These are phyloP conservation scores for Mythimna ferrago DNA, from an alignment of 2,888 invertebrate genomes.

Conservation along the genomic window DNA sequence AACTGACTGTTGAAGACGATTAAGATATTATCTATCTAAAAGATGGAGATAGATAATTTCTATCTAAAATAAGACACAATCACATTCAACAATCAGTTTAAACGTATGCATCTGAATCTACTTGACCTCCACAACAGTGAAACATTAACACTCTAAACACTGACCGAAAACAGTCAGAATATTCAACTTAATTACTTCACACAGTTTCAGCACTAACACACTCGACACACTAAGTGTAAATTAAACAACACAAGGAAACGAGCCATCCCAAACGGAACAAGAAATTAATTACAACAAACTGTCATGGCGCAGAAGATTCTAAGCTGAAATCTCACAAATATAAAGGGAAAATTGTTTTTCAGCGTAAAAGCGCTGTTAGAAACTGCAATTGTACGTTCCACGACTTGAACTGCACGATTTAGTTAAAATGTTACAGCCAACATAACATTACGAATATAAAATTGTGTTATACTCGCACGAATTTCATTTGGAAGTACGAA, in stretches of 20 bases:
- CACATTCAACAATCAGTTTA: background rate
- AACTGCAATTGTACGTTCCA: constrained; percentile 48
- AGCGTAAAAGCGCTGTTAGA: constrained; percentile 34
- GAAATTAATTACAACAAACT: constrained; percentile 55
- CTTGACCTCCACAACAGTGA: background rate
- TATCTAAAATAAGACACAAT: too few relatives aligned
- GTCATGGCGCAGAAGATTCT: constrained; percentile 45
- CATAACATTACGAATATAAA: constrained; percentile 49
- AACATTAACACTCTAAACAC: background rate
- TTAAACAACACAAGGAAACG: constrained; percentile 36
- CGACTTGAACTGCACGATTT: constrained; percentile 42
- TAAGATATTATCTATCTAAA: too few relatives aligned
- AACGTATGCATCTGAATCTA: background rate
- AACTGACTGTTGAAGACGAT: too few relatives aligned
- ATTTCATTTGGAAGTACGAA: constrained; percentile 52
- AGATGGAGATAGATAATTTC: too few relatives aligned
- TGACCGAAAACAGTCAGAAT: background rate
- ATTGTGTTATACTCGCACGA: constrained; percentile 41
- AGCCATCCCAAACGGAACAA: constrained; percentile 31
- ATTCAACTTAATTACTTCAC: constrained; percentile 2
- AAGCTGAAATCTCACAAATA: constrained; percentile 43
- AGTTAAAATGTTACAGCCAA: constrained; percentile 45
- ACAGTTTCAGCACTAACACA: constrained; percentile 2
- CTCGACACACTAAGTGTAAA: constrained; percentile 20
- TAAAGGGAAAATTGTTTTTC: constrained; percentile 46